phyloP scores from a whole-genome alignment of 2,113 vertebrate species.

The Eulacestoma nigropectus region DNA sequence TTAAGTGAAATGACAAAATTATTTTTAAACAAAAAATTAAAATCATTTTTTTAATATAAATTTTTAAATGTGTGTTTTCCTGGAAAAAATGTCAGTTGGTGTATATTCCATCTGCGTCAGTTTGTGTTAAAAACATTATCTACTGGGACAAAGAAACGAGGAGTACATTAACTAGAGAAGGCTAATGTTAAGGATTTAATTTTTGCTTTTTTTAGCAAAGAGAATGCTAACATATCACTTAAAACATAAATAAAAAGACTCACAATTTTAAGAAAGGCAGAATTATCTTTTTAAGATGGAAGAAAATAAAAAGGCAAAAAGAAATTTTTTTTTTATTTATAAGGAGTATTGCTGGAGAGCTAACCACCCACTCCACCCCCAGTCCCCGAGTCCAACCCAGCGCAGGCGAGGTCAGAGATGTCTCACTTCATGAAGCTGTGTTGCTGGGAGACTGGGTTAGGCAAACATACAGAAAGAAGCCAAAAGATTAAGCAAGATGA shows the following conservation, averaged over 20 bases:
- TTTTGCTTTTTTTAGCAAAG: background rate
- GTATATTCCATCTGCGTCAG: background rate
- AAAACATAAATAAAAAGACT: background rate
- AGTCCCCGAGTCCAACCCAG: background rate
- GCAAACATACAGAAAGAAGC: conserved; percentile 19
- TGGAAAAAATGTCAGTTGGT: background rate
- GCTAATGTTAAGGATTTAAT: background rate
- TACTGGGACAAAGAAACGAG: background rate
- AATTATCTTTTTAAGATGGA: background rate
- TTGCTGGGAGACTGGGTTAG: conserved; percentile 32
- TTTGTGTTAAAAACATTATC: background rate
- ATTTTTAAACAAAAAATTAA: background rate
- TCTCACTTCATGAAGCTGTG: background rate
- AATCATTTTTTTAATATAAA: background rate
- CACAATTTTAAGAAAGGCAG: background rate
- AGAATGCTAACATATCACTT: background rate
- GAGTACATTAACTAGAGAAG: background rate
- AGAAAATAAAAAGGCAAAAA: background rate
- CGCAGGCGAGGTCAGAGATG: background rate
- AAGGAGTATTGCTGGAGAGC: background rate
- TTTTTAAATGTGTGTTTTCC: background rate
- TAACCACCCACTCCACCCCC: background rate
- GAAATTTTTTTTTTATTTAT: background rate
- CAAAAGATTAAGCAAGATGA: conserved; percentile 13
- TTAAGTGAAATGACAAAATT: background rate